Conservation (phyloP, 2,113 vertebrate genomes). For the Labrus mixtus region DNA sequence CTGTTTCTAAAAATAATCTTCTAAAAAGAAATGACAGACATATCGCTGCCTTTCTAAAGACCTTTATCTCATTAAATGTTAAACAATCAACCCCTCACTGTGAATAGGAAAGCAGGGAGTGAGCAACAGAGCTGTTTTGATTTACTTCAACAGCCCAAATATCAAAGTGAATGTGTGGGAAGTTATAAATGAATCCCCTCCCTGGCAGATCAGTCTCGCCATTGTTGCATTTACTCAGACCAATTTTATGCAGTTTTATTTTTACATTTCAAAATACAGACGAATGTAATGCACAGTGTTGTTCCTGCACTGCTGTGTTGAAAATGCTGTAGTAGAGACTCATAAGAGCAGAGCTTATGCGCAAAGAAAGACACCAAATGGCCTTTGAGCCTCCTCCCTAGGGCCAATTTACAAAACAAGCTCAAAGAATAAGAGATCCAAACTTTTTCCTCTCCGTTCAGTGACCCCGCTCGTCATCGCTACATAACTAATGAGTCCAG, state of each 20-base stretch:
- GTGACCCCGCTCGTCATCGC: slow-evolving; percentile 61
- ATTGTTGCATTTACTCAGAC: neutral
- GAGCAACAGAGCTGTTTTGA: no score
- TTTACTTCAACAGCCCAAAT: no score
- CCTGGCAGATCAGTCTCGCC: neutral
- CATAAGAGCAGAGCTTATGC: slow-evolving; percentile 24
- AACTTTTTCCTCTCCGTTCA: slow-evolving; percentile 54
- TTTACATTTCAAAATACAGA: neutral
- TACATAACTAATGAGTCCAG: slow-evolving; percentile 68
- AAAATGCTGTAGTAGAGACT: slow-evolving; percentile 8
- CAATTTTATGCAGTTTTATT: no score
- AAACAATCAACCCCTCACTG: no score
- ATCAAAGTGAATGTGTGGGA: no score
- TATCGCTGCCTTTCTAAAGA: no score
- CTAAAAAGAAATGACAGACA: no score
- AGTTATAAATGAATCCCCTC: no score
- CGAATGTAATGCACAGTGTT: neutral
- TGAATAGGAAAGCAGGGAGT: no score
- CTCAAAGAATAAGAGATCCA: slow-evolving; percentile 47
- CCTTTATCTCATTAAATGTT: no score
- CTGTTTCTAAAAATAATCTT: no score
- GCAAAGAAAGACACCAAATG: slow-evolving; percentile 27
- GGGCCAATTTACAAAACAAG: slow-evolving; percentile 51
- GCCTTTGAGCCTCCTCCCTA: slow-evolving; percentile 31
- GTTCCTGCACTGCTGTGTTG: neutral